Evolutionary conservation across 2,888 invertebrate genomes (phyloP).

Genomic region (Drosophila percnosoma): DNA sequence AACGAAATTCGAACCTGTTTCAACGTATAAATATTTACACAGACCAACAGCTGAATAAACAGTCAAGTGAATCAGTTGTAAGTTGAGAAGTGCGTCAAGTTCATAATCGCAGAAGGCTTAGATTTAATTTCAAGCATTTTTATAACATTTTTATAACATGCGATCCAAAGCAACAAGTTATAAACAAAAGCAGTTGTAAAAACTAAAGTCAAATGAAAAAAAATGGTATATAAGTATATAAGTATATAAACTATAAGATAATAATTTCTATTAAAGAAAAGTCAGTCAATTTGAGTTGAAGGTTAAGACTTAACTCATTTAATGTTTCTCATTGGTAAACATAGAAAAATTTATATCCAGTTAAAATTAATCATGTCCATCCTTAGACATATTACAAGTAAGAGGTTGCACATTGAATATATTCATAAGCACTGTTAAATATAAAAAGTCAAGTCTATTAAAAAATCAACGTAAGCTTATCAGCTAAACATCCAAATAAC

Average conservation of each 20-base stretch:
- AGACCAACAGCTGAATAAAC: slow-evolving; percentile 1
- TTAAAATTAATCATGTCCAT: neutral
- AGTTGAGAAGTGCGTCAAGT: neutral
- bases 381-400: neutral
- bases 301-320: neutral
- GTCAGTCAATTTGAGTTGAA: neutral
- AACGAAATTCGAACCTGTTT: slow-evolving; percentile 30
- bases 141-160: neutral
- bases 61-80: neutral
- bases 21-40: slow-evolving; percentile 24
- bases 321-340: neutral
- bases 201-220: neutral
- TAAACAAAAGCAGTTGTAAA: neutral
- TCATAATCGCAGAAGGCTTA: neutral
- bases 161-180: neutral
- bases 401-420: neutral
- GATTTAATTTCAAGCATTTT: neutral
- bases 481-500: neutral
- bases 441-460: neutral
- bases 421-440: neutral
- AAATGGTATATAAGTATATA: neutral
- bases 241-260: too few relatives aligned
- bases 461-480: neutral
- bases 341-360: neutral
- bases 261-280: neutral